phyloP scores from a whole-genome alignment of 2,113 vertebrate genomes.

The Tupaia tana region DNA sequence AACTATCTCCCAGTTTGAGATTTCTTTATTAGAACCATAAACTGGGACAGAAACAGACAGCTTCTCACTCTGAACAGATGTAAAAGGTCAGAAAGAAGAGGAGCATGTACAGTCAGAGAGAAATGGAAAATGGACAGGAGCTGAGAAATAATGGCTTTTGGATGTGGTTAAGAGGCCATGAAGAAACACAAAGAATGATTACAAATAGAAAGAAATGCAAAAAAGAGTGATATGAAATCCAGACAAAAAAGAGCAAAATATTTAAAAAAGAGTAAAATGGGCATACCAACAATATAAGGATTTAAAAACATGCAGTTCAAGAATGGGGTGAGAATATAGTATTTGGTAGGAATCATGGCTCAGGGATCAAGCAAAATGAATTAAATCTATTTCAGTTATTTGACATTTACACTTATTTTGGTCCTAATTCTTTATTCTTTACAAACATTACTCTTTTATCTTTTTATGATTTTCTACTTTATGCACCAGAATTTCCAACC shows the following conservation, averaged over 20 bases:
- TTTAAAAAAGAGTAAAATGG: not conserved
- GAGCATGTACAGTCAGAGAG: not conserved
- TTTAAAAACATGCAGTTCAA: not conserved
- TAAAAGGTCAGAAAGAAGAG: not conserved
- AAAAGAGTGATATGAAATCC: not conserved
- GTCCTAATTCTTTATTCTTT: not conserved
- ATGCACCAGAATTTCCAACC: not conserved
- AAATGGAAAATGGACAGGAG: not conserved
- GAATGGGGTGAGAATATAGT: not conserved
- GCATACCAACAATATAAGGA: not conserved
- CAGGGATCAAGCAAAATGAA: not conserved
- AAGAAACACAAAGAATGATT: not conserved
- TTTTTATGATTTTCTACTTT: not conserved
- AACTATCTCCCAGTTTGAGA: not conserved
- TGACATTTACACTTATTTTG: not conserved
- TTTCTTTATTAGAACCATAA: not conserved
- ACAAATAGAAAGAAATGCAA: not conserved
- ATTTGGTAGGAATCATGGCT: not conserved
- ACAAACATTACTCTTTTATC: not conserved
- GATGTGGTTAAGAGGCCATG: not conserved
- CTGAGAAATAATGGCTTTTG: not conserved
- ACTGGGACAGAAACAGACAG: not conserved
- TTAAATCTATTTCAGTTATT: not conserved
- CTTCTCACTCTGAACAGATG: not conserved
- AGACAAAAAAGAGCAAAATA: not conserved